Base-by-base conservation (phyloP, 1,140 invertebrate species). In the Panagrolaimus sp. region DNA sequence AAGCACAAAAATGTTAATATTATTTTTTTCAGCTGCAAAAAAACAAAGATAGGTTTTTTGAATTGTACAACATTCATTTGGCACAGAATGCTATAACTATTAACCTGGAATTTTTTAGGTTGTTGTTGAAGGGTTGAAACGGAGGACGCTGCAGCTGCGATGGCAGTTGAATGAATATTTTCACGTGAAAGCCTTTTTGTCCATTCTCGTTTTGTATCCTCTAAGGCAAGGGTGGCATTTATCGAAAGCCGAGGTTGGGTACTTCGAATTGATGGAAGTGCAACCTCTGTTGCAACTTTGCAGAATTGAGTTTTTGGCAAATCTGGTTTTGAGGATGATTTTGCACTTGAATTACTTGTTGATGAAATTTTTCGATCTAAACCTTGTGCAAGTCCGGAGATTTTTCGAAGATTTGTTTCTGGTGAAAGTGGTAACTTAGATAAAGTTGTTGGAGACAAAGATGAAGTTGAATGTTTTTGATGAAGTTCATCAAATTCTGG, bases 31-130 rank as follows among this genome's bases (percentile, higher is more conserved):
- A 21, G 52, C 21, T 12, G 28, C 28, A 58, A 26, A 48, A n/a
- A 48, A n/a, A 48, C 12, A 58, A 21, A 52, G 26, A 9, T 52
- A 52, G n/a, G n/a, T n/a, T n/a, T n/a, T n/a, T n/a, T n/a, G 32
- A 38, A 38, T 4, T 38, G 32, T n/a, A 38, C 32, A 58, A 58
- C 12, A 58, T 28, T 10, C 52, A 52, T 52, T 8, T 46, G 48
- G n/a, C 48, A 52, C 26, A 48, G 28, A 21, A 58, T 28, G 17
- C 21, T 28, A n/a, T 26, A 21, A 24, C 26, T 24, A 58, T 26
- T 26, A 58, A 58, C 52, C 21, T 58, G 52, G 52, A 58, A 58
- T 58, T 58, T 14, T 21, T 28, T 26, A 58, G 15, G 47, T 48
- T 26, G 21, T n/a, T 4, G 15, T n/a, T 28, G 12, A n/a, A 58